phyloP scores from a whole-genome alignment of 2,888 invertebrate genomes.

The Corbicula japonica region DNA sequence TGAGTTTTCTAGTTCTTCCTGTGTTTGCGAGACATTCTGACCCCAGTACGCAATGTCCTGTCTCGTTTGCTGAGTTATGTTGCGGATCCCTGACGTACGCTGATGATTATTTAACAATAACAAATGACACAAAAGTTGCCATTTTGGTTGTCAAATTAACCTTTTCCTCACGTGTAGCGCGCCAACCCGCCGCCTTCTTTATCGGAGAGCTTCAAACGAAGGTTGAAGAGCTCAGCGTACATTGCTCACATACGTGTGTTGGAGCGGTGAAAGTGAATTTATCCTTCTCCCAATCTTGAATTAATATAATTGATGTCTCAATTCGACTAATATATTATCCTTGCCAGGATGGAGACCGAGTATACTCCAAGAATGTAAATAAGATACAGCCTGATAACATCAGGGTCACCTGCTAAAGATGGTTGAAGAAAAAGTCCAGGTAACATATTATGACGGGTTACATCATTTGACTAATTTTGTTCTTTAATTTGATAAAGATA shows the following conservation, averaged over 20 bases:
- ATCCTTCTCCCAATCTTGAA: slow-evolving; percentile 43
- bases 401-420: slow-evolving; percentile 15
- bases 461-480: too few relatives aligned
- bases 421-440: too few relatives aligned
- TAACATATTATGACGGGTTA: too few relatives aligned
- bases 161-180: slow-evolving; percentile 65
- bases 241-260: slow-evolving; percentile 55
- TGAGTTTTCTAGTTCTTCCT: too few relatives aligned
- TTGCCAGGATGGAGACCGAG: slow-evolving; percentile 34
- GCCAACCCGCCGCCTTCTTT: slow-evolving; percentile 64
- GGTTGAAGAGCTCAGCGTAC: slow-evolving; percentile 29
- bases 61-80: slow-evolving; percentile 20
- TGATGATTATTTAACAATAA: slow-evolving; percentile 59
- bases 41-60: slow-evolving; percentile 10
- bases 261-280: slow-evolving; percentile 47
- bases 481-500: too few relatives aligned
- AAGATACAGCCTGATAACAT: slow-evolving; percentile 24
- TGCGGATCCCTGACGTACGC: slow-evolving; percentile 58
- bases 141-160: slow-evolving; percentile 68
- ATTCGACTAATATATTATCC: slow-evolving; percentile 49
- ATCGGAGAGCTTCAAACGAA: slow-evolving; percentile 57
- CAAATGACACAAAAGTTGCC: slow-evolving; percentile 67
- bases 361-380: slow-evolving; percentile 47
- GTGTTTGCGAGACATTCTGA: slow-evolving; percentile 12
- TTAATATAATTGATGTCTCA: slow-evolving; percentile 53